Percentiles rank a stretch among this genome's conserved stretches.
Evolutionary conservation across 2,797 vertebrate species (phyloP).

Genomic region (Acipenser oxyrinchus): DNA sequence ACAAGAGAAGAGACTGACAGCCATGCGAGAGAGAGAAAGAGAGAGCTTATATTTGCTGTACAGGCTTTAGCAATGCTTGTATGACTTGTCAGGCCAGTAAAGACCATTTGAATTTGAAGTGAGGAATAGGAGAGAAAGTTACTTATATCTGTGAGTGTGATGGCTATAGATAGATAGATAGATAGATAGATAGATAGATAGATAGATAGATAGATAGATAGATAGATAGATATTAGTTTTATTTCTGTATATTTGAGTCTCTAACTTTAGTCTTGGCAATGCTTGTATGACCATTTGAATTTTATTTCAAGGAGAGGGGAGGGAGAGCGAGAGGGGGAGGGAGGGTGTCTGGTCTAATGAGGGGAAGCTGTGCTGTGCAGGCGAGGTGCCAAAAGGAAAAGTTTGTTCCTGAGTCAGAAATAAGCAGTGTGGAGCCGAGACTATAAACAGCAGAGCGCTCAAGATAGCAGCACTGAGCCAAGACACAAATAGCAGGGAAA

Average conservation of each 20-base stretch:
- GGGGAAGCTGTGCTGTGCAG: slow-evolving; percentile 8
- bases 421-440: slow-evolving; percentile 21
- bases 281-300: slow-evolving; percentile 22
- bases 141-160: neutral
- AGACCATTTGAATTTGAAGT: neutral
- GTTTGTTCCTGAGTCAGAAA: slow-evolving; percentile 34
- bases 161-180: slow-evolving; percentile 12
- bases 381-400: slow-evolving; percentile 26
- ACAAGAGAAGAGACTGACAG: slow-evolving; percentile 16
- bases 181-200: slow-evolving; percentile 26
- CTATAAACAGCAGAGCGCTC: slow-evolving; percentile 21
- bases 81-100: neutral
- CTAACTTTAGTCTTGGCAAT: too few relatives aligned
- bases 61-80: neutral
- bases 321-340: slow-evolving; percentile 18
- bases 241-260: slow-evolving; percentile 11
- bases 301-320: slow-evolving; percentile 34
- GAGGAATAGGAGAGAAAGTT: neutral
- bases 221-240: slow-evolving; percentile 16
- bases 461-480: slow-evolving; percentile 7
- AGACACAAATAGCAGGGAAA: neutral
- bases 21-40: slow-evolving; percentile 18
- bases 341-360: slow-evolving; percentile 14
- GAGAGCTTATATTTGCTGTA: slow-evolving; percentile 9
- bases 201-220: slow-evolving; percentile 12